These are phyloP conservation scores for Diaperis boleti DNA, from an alignment of 2,888 invertebrate species.

Conservation along the genomic window DNA sequence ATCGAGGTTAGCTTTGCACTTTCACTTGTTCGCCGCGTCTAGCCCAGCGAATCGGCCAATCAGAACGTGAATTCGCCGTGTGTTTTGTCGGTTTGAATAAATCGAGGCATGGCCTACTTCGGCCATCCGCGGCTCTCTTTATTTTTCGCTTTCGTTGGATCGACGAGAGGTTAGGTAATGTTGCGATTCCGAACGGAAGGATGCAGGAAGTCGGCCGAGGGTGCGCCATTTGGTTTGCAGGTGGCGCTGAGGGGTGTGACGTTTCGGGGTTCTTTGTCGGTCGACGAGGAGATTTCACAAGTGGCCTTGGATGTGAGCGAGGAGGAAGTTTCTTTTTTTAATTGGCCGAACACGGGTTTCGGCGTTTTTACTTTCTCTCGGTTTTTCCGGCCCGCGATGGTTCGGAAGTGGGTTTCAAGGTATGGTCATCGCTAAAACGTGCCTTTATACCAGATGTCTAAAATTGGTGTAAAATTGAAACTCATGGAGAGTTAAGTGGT, in stretches of 20 bases:
- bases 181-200: constrained; percentile 30
- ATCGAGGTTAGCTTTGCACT: constrained; percentile 68
- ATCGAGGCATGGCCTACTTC: constrained; percentile 64
- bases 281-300: no score
- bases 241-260: neutral
- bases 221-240: neutral
- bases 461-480: no score
- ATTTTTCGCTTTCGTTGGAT: constrained; percentile 33
- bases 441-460: no score
- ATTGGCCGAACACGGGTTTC: no score
- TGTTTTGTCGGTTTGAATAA: constrained; percentile 64
- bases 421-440: no score
- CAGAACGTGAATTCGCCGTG: constrained; percentile 59
- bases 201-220: constrained; percentile 1
- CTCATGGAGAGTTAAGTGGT: no score
- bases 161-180: constrained; percentile 17
- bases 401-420: no score
- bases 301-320: no score
- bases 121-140: constrained; percentile 48
- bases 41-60: constrained; percentile 64
- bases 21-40: constrained; percentile 67
- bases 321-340: no score
- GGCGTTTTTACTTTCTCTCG: neutral
- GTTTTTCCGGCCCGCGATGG: no score
- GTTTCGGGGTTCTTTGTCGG: neutral